A percentile compares a stretch with the other conserved stretches of the same genome.
Evolutionary conservation across 2,113 vertebrate species (phyloP).

Genomic region (Sorex araneus): DNA sequence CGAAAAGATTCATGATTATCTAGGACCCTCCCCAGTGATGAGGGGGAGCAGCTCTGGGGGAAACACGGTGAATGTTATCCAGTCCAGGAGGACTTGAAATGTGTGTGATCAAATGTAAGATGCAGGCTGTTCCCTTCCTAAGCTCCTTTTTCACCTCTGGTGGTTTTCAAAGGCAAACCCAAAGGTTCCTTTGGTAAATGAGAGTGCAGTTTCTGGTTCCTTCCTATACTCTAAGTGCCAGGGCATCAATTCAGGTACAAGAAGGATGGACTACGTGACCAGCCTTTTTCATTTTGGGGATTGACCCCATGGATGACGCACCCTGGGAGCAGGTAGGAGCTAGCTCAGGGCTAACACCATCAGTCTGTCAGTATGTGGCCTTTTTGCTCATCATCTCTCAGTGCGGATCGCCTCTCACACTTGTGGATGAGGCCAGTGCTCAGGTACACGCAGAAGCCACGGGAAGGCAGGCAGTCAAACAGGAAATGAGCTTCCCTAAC

Average conservation of each 20-base stretch:
- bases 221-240: not conserved
- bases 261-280: not conserved
- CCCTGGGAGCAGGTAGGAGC: not conserved
- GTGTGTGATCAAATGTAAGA: not conserved
- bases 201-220: not conserved
- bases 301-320: not conserved
- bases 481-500: no score
- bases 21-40: not conserved
- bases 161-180: not conserved
- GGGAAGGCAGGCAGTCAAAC: no score
- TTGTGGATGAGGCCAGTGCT: no score
- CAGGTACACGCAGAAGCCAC: no score
- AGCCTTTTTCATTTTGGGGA: not conserved
- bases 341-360: no score
- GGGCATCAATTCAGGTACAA: not conserved
- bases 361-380: no score
- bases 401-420: no score
- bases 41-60: not conserved
- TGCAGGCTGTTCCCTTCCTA: not conserved
- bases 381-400: no score
- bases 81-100: not conserved
- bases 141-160: not conserved
- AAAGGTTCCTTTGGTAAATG: constrained; percentile 33
- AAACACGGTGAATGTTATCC: not conserved
- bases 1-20: not conserved